Evolutionary conservation across 2,113 vertebrate species (phyloP), one percentile per base, ranked within the genome.

Genomic region (Xenopus tropicalis): DNA sequence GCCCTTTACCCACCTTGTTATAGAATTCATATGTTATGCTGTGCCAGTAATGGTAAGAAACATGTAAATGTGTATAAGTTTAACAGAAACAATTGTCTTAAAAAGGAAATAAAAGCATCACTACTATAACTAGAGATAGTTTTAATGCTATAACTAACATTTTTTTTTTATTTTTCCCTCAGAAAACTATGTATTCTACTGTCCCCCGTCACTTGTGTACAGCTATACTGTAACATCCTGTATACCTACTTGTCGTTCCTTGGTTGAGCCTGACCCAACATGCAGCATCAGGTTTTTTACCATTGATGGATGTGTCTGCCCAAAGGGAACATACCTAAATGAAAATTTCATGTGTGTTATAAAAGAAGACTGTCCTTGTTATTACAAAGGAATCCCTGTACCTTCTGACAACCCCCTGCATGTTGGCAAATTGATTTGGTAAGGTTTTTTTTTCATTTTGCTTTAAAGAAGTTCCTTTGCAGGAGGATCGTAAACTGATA

Each of bases 161-260:
- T 3, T 48, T 8, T 44, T 14, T 54, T 14, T n/a, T 54, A 54
- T 54, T 54, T 9, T 54, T 4, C 19, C 19, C 12, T 4, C 21
- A 76, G 73, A 42, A 11, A 90, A 88, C 77, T 89, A 91, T 20
- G 77, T 65, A 22, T 82, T 24, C 17, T 73, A 80, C 20, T 96
- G 94, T 74, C 85, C 87, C 54, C 69, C 29, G 71, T 85, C 78
- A 5, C 90, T 87, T 62, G 86, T 88, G 70, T 95, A 86, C 80
- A 81, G 78, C 88, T 80, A 81, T 20, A 80, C 77, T 1, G 82
- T 86, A 82, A 82, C 85, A 44, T 69, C 78, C 74, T 89, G 88
- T 14, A 88, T 86, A 78, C 82, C 83, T 57, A 86, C 88, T 0
- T 89, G 88, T 65, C 85, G 37, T 70, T 87, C 86, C 0, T 79